Base-by-base conservation (phyloP, 2,888 invertebrate species). In the Troilus luridus region DNA sequence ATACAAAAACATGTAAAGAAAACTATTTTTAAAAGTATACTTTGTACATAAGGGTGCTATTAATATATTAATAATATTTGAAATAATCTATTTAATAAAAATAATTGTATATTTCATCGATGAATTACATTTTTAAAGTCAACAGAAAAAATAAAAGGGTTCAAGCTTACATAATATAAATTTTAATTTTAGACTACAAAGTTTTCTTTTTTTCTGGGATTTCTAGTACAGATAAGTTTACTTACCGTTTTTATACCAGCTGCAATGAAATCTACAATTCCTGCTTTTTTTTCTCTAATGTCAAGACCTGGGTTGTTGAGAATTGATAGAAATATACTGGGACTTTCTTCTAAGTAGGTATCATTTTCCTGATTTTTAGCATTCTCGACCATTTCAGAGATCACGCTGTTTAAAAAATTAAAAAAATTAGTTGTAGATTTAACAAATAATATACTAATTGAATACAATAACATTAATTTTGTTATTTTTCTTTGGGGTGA, bases 171-270 rank as follows among this genome's bases (percentile, higher is more conserved):
- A 41, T 5, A 41, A 41, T 41, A 41, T 41, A 41, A 59, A 59
- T 59, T 12, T 59, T 59, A 59, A 14, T 59, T 59, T 59, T 59
- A 59, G 14, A 12, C 14, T 59, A 59, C 7, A 59, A 59, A 59
- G 59, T 59, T 59, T 59, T 59, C 59, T 10, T 6, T 41, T 41
- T 41, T 41, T 41, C 41, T 41, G 41, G 1, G 41, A 41, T 41
- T 41, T 41, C 41, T 41, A 41, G 9, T 17, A 41, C 12, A 77
- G 27, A 60, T 41, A 19, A 41, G n/a, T 27, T 19, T 89, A 93
- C 94, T 94, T 94, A 98, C 96, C 93, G 98, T 98, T 94, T 97
- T 97, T 93, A 98, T 98, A 88, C 98, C 98, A 64, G 98, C 97
- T 12, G 97, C 97, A 93, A 98, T 96, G 93, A 98, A 97, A 94